Percentiles rank a stretch among this genome's conserved stretches.
These are phyloP conservation scores for Mus spicilegus DNA, from an alignment of 2,113 vertebrate genomes.

Conservation along the genomic window DNA sequence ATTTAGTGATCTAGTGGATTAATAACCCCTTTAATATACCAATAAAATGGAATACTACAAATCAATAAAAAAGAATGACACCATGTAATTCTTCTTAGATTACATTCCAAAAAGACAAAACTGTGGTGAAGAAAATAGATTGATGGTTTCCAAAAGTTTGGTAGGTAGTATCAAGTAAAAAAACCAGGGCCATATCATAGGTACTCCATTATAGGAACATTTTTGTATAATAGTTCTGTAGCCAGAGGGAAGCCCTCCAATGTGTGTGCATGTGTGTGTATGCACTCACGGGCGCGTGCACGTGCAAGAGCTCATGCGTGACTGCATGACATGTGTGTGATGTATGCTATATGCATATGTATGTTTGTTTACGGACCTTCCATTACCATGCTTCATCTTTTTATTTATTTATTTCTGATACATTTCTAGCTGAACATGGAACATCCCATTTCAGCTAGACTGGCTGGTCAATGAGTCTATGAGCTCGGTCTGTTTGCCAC, in stretches of 20 bases:
- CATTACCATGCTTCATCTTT: neutral
- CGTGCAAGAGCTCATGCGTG: neutral
- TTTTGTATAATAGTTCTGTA: neutral
- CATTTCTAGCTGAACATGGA: neutral
- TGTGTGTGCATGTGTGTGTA: neutral
- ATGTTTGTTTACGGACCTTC: neutral
- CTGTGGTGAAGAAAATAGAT: neutral
- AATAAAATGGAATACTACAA: neutral
- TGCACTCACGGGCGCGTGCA: neutral
- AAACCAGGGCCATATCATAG: neutral
- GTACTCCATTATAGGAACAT: neutral
- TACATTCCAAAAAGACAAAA: neutral
- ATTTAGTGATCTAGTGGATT: neutral
- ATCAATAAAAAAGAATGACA: neutral
- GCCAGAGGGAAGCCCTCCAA: neutral
- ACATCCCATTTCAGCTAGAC: neutral
- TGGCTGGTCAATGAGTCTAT: neutral
- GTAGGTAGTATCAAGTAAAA: neutral
- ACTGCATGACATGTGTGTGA: neutral
- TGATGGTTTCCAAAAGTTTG: neutral
- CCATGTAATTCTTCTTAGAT: neutral
- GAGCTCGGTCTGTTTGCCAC: neutral
- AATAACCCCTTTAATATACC: neutral
- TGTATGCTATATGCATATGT: neutral
- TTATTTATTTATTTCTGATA: neutral